Percentiles rank a stretch among this genome's conserved stretches.
Evolutionary conservation across 2,888 invertebrate genomes (phyloP).

Genomic region (Lissocephala sabroskyi): DNA sequence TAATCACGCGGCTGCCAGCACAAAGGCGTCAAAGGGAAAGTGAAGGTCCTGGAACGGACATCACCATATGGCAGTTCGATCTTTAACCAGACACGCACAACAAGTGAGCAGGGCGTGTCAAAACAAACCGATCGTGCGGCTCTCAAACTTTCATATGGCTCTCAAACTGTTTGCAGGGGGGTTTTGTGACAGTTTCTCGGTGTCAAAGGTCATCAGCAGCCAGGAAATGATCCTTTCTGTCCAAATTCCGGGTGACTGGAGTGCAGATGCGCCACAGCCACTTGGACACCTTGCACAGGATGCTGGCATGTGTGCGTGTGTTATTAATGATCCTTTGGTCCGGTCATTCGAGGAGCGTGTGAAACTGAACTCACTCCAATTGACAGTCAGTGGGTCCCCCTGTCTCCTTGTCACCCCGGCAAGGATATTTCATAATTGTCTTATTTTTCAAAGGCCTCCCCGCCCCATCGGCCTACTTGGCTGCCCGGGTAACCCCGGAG

Average conservation of each 20-base stretch:
- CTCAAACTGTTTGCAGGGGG: too few relatives aligned
- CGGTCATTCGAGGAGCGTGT: slow-evolving; percentile 33
- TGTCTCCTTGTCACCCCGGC: background rate
- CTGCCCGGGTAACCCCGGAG: slow-evolving; percentile 24
- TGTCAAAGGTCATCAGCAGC: too few relatives aligned
- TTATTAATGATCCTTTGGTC: slow-evolving; percentile 34
- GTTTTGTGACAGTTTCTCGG: background rate
- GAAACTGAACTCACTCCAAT: slow-evolving; percentile 17
- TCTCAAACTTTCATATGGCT: too few relatives aligned
- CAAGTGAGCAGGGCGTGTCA: slow-evolving; percentile 2
- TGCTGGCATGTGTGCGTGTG: too few relatives aligned
- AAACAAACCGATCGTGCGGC: slow-evolving; percentile 2
- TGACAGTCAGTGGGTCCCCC: background rate
- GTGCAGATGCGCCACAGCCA: too few relatives aligned
- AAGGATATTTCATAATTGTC: slow-evolving; percentile 19
- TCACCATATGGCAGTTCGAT: slow-evolving; percentile 4
- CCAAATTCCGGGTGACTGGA: too few relatives aligned
- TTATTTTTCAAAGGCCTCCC: slow-evolving; percentile 22
- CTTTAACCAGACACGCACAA: background rate
- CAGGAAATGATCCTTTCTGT: too few relatives aligned
- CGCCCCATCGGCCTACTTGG: slow-evolving; percentile 1
- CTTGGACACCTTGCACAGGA: too few relatives aligned
- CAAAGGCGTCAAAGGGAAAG: slow-evolving; percentile 8
- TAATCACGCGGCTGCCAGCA: slow-evolving; percentile 29
- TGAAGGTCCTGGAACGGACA: slow-evolving; percentile 1